Conservation (phyloP, 1,140 invertebrate genomes). For the Chrysopa pallens region DNA sequence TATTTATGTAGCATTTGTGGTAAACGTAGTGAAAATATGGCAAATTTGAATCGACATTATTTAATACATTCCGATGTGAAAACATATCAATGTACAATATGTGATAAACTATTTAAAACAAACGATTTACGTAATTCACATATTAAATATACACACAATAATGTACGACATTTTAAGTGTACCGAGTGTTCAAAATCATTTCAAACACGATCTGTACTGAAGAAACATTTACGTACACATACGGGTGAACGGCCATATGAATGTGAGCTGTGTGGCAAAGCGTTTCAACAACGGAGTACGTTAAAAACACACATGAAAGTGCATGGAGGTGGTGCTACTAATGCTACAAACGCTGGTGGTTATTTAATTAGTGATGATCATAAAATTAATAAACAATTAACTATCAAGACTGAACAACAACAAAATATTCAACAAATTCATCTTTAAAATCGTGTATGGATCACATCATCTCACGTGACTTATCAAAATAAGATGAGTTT, state of each 20-base stretch:
- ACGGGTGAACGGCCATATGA: slow-evolving; percentile 38
- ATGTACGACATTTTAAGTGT: slow-evolving; percentile 19
- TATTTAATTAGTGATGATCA: too few relatives aligned
- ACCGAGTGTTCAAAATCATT: slow-evolving; percentile 44
- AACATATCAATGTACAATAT: slow-evolving; percentile 28
- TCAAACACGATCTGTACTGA: slow-evolving; percentile 43
- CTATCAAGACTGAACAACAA: too few relatives aligned
- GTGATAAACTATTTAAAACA: background rate
- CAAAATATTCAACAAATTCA: too few relatives aligned
- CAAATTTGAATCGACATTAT: slow-evolving; percentile 25
- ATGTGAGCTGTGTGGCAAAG: slow-evolving; percentile 27
- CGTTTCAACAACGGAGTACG: slow-evolving; percentile 15
- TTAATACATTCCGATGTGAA: slow-evolving; percentile 38
- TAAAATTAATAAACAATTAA: too few relatives aligned
- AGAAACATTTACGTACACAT: slow-evolving; percentile 58
- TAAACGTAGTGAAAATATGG: slow-evolving; percentile 14
- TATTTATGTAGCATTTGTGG: slow-evolving; percentile 16
- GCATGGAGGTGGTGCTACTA: too few relatives aligned
- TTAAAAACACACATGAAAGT: slow-evolving; percentile 34
- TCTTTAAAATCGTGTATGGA: too few relatives aligned
- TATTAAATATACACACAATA: slow-evolving; percentile 2
- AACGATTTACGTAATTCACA: slow-evolving; percentile 1
- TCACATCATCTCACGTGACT: too few relatives aligned
- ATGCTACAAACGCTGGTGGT: too few relatives aligned
- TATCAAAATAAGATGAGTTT: too few relatives aligned